Base-by-base conservation (phyloP, 2,888 invertebrate genomes). In the Polymixis lichenea region DNA sequence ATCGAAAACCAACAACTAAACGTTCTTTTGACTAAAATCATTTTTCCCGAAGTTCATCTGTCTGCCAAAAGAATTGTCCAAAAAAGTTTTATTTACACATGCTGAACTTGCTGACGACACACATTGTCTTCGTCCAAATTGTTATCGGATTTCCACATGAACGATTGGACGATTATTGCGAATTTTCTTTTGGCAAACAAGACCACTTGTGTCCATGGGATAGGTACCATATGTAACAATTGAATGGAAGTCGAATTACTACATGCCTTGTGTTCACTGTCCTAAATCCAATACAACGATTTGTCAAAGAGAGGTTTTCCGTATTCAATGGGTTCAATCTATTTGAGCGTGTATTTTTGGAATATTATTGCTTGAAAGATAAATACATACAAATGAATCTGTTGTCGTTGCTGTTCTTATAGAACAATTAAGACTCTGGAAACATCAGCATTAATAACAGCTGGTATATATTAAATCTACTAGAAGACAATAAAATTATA, bases 101-200 rank as follows among this genome's bases (percentile, higher is more conserved):
- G 67, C 71, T 71, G 56, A 73, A 67, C 56, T 58, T 65, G 55
- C 56, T 72, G 71, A 75, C 60, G 56, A 58, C 61, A 70, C 71
- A 67, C 71, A 66, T 46, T 74, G 65, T 73, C 38, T 72, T 38
- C 55, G 22, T 65, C 75, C 60, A 82, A 84, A 88, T 80, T 77
- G 66, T 65, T 83, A 83, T 84, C 78, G 53, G 46, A 77, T 83
- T 84, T 84, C 75, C 82, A 80, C 69, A 75, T 79, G 70, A 87
- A 79, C 77, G 76, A 70, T 80, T 84, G 66, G 22, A 74, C 60
- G 80, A 78, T 84, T 81, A 80, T 85, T 85, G 62, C 72, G 68
- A 85, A 84, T 80, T 78, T 80, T 80, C 77, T 81, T 82, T 80
- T 80, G 75, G 61, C 72, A 75, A 70, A 83, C 70, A 81, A 79